A percentile compares a stretch with the other conserved stretches of the same genome.
Evolutionary conservation across 2,888 invertebrate genomes (phyloP).

Genomic region (Callinectes sapidus): DNA sequence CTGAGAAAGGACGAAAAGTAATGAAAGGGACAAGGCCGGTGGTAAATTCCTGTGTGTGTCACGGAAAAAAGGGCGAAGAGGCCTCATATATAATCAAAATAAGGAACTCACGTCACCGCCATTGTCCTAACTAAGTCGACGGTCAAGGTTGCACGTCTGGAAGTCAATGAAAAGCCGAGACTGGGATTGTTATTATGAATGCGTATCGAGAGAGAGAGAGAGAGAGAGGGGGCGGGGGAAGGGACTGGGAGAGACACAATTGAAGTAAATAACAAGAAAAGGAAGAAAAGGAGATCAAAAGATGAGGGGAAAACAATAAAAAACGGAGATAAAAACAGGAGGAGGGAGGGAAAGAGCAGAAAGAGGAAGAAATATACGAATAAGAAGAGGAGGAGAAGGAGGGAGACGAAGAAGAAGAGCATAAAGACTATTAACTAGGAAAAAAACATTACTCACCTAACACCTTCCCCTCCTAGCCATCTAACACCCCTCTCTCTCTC

Average conservation of each 20-base stretch:
- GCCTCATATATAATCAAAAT: background rate
- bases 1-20: background rate
- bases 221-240: constrained; percentile 30
- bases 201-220: constrained; percentile 20
- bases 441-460: no score
- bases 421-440: no score
- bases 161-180: background rate
- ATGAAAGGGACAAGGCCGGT: background rate
- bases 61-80: background rate
- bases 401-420: no score
- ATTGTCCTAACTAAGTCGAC: constrained; percentile 24
- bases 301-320: no score
- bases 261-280: no score
- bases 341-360: no score
- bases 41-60: background rate
- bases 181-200: background rate
- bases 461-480: background rate
- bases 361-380: no score
- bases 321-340: no score
- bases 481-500: background rate
- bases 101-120: background rate
- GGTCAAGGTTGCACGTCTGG: background rate
- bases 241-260: constrained; percentile 21
- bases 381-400: background rate
- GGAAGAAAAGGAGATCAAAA: no score